These are phyloP conservation scores for Agrenia bidenticulata DNA, from an alignment of 2,888 invertebrate species.

Conservation along the genomic window DNA sequence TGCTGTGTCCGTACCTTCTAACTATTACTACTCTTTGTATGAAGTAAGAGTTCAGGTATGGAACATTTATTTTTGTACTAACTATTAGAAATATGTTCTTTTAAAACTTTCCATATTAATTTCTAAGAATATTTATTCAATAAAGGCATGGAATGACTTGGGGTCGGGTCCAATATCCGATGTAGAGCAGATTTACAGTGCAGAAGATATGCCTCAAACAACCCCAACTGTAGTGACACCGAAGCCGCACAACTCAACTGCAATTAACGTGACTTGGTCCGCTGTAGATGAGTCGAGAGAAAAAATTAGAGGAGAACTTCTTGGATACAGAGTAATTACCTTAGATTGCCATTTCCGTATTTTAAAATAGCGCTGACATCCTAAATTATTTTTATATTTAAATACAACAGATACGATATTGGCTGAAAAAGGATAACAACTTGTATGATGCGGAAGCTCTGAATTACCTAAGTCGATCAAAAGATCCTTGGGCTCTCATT, in stretches of 20 bases:
- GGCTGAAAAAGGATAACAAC: conserved; percentile 75
- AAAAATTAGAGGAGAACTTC: conserved; percentile 80
- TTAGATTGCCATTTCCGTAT: neutral
- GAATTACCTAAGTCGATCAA: conserved; percentile 81
- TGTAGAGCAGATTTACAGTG: conserved; percentile 73
- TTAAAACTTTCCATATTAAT: no score
- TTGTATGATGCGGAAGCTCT: conserved; percentile 60
- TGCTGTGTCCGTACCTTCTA: conserved; percentile 72
- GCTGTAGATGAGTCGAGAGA: conserved; percentile 82
- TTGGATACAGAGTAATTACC: conserved; percentile 85
- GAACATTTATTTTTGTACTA: no score
- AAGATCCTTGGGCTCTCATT: conserved; percentile 78
- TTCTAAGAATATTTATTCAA: no score
- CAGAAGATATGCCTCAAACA: conserved; percentile 89
- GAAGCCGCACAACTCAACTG: conserved; percentile 82
- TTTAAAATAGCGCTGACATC: neutral
- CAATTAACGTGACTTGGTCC: conserved; percentile 87
- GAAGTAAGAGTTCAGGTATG: conserved; percentile 77
- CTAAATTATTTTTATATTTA: conserved; percentile 9
- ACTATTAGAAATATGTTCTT: no score
- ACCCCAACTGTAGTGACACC: conserved; percentile 81
- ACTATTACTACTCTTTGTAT: conserved; percentile 78
- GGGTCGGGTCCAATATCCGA: conserved; percentile 82
- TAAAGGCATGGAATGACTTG: conserved; percentile 69
- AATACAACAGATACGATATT: conserved; percentile 75